Conservation (phyloP, 2,113 vertebrate genomes). For the Psettodes erumei region DNA sequence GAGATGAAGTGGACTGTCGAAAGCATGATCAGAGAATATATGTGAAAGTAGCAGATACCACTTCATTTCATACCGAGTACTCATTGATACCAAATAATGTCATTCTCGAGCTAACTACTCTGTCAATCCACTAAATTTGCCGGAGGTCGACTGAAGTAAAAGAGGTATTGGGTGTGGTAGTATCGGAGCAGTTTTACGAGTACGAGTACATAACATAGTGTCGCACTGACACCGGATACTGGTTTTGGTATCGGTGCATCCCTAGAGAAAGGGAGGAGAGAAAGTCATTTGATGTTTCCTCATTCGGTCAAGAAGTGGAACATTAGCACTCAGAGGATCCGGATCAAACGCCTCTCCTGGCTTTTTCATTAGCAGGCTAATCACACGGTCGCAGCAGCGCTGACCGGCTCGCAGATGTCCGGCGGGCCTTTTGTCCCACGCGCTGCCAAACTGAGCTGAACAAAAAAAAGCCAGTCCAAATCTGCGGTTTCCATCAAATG, state of each 20-base stretch:
- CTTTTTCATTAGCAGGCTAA: conserved; percentile 66
- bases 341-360: conserved; percentile 52
- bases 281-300: background rate
- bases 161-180: too few relatives aligned
- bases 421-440: conserved; percentile 48
- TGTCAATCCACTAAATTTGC: too few relatives aligned
- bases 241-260: too few relatives aligned
- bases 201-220: too few relatives aligned
- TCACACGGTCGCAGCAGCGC: conserved; percentile 48
- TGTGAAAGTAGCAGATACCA: too few relatives aligned
- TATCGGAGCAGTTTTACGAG: too few relatives aligned
- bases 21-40: conserved; percentile 15
- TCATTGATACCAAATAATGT: too few relatives aligned
- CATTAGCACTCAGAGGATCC: conserved; percentile 5
- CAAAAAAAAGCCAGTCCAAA: conserved; percentile 22
- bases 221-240: too few relatives aligned
- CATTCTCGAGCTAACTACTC: too few relatives aligned
- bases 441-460: conserved; percentile 44
- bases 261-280: background rate
- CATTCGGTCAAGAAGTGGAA: conserved; percentile 13
- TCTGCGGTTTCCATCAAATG: conserved; percentile 45
- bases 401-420: conserved; percentile 60
- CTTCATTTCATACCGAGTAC: too few relatives aligned
- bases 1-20: conserved; percentile 8
- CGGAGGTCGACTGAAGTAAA: too few relatives aligned